Base-by-base conservation (phyloP, 2,113 vertebrate species). In the Pteronura brasiliensis region DNA sequence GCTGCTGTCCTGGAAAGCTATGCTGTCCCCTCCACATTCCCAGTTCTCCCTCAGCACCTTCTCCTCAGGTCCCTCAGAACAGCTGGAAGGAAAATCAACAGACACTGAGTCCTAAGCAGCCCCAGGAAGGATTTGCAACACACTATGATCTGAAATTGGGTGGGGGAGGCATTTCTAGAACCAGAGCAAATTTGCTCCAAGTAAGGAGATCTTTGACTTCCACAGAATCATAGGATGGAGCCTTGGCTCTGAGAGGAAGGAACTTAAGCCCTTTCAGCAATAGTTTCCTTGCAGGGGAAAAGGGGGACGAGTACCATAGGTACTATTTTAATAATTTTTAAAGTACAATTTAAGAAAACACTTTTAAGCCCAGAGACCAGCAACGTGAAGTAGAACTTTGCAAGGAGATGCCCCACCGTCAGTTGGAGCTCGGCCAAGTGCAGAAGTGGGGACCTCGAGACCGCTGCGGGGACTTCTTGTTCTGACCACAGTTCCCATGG, bases 401-500 rank as follows among this genome's bases (percentile, higher is more conserved):
- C 42, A 15, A 21, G 88, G 42, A 42, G 20, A 90, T 59, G 27
- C 14, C 36, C 17, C 34, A 6, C 49, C 0, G 0, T 3, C 42
- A 27, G 42, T 15, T 39, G 29, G 39, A n/a, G 47, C 15, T 18
- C 8, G 15, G 34, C 18, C n/a, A 59, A 0, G 12, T 1, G n/a
- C 18, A 34, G 25, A 31, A 3, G 57, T 0, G 4, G 21, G 5
- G 47, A 36, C 23, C 34, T 18, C 27, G 7, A 79, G 34, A 23
- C 52, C 1, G 6, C 25, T 27, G 12, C 1, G 7, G 0, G 42
- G 39, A 4, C 74, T 7, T 39, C n/a, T 29, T 47, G 63, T 77
- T 80, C 7, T 7, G 61, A 12, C 13, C 0, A 0, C 25, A 34
- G 29, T 61, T 61, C 59, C 6, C 5, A 0, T 7, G 17, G 34